Conservation (phyloP, 2,797 vertebrate species). For the Aeoliscus strigatus region DNA sequence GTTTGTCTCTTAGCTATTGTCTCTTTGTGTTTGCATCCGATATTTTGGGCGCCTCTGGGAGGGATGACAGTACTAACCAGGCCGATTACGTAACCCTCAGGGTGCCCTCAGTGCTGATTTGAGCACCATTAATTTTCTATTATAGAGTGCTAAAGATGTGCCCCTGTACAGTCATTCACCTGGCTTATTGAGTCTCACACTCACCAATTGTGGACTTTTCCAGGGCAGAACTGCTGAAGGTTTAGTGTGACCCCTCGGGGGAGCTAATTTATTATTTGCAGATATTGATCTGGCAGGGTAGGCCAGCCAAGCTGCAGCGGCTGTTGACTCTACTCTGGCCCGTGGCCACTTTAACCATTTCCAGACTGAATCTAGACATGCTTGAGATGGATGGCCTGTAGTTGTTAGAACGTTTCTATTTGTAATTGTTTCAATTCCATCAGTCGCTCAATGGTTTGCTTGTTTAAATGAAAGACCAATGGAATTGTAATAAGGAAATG, state of each 20-base stretch:
- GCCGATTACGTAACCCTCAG: slow-evolving; percentile 89
- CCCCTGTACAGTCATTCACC: slow-evolving; percentile 83
- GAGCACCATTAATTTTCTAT: slow-evolving; percentile 97
- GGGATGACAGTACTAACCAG: slow-evolving; percentile 84
- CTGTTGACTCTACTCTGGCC: slow-evolving; percentile 83
- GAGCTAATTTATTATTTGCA: slow-evolving; percentile 99
- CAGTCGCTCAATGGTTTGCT: slow-evolving; percentile 21
- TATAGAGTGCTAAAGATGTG: slow-evolving; percentile 92
- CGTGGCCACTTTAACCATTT: slow-evolving; percentile 82
- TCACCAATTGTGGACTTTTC: slow-evolving; percentile 85
- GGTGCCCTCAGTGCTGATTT: slow-evolving; percentile 88
- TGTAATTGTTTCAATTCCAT: slow-evolving; percentile 19
- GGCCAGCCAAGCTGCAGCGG: slow-evolving; percentile 79
- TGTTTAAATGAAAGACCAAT: slow-evolving; percentile 30
- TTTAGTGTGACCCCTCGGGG: slow-evolving; percentile 87
- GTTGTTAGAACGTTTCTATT: slow-evolving; percentile 12
- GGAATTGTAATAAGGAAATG: slow-evolving; percentile 19
- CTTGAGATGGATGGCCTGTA: slow-evolving; percentile 45
- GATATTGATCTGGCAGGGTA: slow-evolving; percentile 93
- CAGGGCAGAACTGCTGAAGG: slow-evolving; percentile 78
- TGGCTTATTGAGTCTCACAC: slow-evolving; percentile 90
- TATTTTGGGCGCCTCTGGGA: slow-evolving; percentile 81
- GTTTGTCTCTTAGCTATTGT: slow-evolving; percentile 31
- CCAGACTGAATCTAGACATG: slow-evolving; percentile 40
- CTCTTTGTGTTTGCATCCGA: slow-evolving; percentile 74